These are phyloP conservation scores for Amiota minor DNA, from an alignment of 2,888 invertebrate species.

Conservation along the genomic window DNA sequence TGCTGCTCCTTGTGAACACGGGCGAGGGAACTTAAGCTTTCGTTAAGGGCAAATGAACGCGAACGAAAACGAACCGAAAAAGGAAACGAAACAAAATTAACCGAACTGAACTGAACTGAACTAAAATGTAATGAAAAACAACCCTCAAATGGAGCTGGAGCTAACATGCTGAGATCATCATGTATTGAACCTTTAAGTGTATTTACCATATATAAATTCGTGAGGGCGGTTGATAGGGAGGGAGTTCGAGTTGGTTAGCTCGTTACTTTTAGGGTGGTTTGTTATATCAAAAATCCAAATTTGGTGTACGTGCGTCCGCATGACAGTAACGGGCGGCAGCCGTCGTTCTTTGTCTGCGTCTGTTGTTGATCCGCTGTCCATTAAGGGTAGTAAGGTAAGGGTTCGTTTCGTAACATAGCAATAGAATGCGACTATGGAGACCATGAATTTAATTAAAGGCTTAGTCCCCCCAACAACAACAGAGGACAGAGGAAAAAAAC, in stretches of 20 bases:
- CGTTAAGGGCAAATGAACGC: neutral
- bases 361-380: too few species aligned
- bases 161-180: conserved; percentile 6
- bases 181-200: neutral
- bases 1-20: neutral
- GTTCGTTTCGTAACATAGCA: too few species aligned
- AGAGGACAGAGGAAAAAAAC: neutral
- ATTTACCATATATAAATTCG: conserved; percentile 21
- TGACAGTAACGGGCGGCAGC: neutral
- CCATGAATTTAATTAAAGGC: neutral
- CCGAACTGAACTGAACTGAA: too few species aligned
- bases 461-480: neutral
- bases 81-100: neutral
- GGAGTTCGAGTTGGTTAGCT: neutral
- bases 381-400: too few species aligned
- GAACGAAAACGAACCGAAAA: neutral
- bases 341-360: too few species aligned
- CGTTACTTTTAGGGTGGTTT: neutral
- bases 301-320: conserved; percentile 21
- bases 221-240: conserved; percentile 46
- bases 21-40: neutral
- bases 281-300: conserved; percentile 32
- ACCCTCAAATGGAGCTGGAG: conserved; percentile 5
- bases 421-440: neutral
- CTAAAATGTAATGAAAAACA: neutral